Base-by-base conservation (phyloP, 1,140 invertebrate species). In the Meloidogyne hapla region DNA sequence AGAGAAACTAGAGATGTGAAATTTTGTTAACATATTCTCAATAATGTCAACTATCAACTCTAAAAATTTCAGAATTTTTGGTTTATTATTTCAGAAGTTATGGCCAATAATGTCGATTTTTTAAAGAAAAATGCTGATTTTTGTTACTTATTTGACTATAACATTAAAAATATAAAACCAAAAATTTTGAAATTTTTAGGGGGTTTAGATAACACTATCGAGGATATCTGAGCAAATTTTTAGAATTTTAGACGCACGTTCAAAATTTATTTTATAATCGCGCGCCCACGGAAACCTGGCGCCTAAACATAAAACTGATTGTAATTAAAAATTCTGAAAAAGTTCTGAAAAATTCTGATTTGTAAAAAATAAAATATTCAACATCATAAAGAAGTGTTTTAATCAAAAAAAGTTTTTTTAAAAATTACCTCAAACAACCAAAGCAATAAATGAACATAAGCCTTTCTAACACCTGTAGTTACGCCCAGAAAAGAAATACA, bases 371-470 rank as follows among this genome's bases (percentile, higher is more conserved):
- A 56, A 40, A 28, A 26, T 68, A 13, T 8, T 15, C 48, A n/a
- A 10, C 28, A 10, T 25, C 21, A 21, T 65, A 15, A 0, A 40
- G 12, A 13, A 8, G 1, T 12, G 25, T 23, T 45, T 23, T 63
- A 28, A 56, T 74, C 23, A 28, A 56, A 75, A 62, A 75, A 56
- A 45, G 5, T 38, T 40, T 33, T 12, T 18, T 28, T 18, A 15
- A 38, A 26, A 61, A 79, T n/a, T 5, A 79, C 78, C 61, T 79
- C 77, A 66, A 78, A 78, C 21, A 78, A 45, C 33, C 45, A 21
- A 28, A 78, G 21, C 64, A 78, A 48, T 12, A 64, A 26, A 26
- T 63, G 13, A 33, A 74, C 77, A 74, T 69, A 79, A 56, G 13
- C 26, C 42, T 68, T 61, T n/a, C 77, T 15, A 2, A 79, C n/a